Conservation (phyloP, 2,888 invertebrate species). For the Myopa tessellatipennis region DNA sequence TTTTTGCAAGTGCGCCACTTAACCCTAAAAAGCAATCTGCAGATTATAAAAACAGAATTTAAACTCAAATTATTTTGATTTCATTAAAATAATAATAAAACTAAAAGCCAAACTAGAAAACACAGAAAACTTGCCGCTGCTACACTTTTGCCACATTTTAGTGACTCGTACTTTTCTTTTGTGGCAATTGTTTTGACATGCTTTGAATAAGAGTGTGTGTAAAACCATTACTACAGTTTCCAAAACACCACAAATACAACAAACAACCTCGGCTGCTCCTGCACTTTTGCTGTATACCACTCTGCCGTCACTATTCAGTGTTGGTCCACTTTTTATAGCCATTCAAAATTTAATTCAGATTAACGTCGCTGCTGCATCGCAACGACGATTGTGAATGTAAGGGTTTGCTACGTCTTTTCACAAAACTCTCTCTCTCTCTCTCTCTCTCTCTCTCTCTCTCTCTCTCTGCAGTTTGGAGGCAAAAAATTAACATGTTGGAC, state of each 20-base stretch:
- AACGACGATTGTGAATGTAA: not conserved
- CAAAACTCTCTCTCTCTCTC: too few relatives aligned
- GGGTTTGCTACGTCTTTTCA: slow-evolving; percentile 5
- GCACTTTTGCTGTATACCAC: not conserved
- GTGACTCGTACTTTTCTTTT: not conserved
- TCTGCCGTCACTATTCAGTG: too few relatives aligned
- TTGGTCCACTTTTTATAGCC: slow-evolving; percentile 1
- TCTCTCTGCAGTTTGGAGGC: not conserved
- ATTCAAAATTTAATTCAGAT: slow-evolving; percentile 37
- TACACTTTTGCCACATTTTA: not conserved
- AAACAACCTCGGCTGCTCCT: not conserved
- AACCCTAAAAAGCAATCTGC: not conserved
- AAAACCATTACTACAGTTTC: not conserved
- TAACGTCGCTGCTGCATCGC: slow-evolving; percentile 24
- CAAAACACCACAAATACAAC: not conserved
- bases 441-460: not conserved
- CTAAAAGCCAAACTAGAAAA: not conserved
- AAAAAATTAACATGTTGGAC: slow-evolving; percentile 11
- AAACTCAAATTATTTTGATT: not conserved
- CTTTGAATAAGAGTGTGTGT: not conserved
- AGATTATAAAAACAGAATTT: not conserved
- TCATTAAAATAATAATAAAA: slow-evolving; percentile 17
- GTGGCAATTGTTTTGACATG: slow-evolving; percentile 2
- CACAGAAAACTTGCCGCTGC: not conserved
- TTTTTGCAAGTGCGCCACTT: not conserved